Conservation (phyloP, 2,888 invertebrate species). For the Cremastinae sp. region DNA sequence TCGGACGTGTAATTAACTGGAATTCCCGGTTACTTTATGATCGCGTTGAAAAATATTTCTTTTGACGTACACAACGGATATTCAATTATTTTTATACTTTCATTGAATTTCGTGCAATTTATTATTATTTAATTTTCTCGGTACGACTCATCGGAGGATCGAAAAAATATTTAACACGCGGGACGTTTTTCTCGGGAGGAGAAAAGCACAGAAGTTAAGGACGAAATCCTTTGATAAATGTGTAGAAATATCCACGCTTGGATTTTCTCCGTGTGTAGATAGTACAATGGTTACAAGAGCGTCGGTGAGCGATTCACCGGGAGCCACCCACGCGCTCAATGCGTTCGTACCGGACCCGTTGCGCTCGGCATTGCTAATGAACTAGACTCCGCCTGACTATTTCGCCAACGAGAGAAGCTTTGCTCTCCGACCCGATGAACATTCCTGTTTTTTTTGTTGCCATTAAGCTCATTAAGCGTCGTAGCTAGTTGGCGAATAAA, state of each 20-base stretch:
- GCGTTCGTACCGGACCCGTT: conserved; percentile 56
- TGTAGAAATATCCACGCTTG: background rate
- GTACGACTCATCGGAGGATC: too few relatives aligned
- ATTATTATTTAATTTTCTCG: too few relatives aligned
- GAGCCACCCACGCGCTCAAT: conserved; percentile 65
- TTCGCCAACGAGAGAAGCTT: conserved; percentile 55
- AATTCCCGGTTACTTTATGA: conserved; percentile 53
- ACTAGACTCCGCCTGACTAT: conserved; percentile 58
- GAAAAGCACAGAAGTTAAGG: background rate
- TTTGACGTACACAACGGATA: too few relatives aligned
- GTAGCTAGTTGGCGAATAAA: conserved; percentile 9
- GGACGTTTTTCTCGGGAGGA: background rate
- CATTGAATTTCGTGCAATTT: too few relatives aligned
- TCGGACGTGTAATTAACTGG: conserved; percentile 56
- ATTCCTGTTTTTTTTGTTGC: conserved; percentile 7
- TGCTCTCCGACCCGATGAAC: conserved; percentile 39
- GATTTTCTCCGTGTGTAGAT: background rate
- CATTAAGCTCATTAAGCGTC: conserved; percentile 27
- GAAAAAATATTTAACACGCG: too few relatives aligned
- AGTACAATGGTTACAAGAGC: background rate
- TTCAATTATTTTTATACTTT: too few relatives aligned
- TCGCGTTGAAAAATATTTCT: too few relatives aligned
- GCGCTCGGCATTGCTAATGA: conserved; percentile 61
- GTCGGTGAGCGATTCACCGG: conserved; percentile 45
- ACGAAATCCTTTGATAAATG: background rate